A percentile compares a stretch with the other conserved stretches of the same genome.
Evolutionary conservation across 1,140 invertebrate species (phyloP).

Genomic region (Aphaenogaster floridana): DNA sequence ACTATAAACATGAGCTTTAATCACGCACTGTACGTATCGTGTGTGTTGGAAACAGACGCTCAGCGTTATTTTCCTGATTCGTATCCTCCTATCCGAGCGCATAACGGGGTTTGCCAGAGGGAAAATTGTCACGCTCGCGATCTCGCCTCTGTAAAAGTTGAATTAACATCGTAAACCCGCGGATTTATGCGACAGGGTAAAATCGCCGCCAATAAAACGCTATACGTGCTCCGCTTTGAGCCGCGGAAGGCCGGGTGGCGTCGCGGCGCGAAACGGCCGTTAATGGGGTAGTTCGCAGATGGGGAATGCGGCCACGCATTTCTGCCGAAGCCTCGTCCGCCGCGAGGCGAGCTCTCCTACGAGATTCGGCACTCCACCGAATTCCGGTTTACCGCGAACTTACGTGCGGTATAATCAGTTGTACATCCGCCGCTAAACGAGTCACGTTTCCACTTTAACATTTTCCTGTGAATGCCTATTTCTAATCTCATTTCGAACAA

Average conservation of each 20-base stretch:
- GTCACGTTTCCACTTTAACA: background rate
- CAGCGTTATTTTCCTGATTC: slow-evolving; percentile 2
- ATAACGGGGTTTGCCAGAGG: background rate
- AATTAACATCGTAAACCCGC: slow-evolving; percentile 51
- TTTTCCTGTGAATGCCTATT: background rate
- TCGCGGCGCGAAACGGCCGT: slow-evolving; percentile 58
- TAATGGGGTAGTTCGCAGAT: slow-evolving; percentile 67
- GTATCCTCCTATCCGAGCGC: background rate
- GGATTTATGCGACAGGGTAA: slow-evolving; percentile 51
- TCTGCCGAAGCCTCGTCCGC: slow-evolving; percentile 45
- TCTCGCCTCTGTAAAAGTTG: slow-evolving; percentile 50
- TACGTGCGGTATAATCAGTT: slow-evolving; percentile 66
- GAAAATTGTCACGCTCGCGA: slow-evolving; percentile 54
- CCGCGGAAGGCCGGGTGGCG: slow-evolving; percentile 28
- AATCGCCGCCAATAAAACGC: slow-evolving; percentile 47
- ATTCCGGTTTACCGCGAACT: slow-evolving; percentile 74
- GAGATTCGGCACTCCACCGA: slow-evolving; percentile 59
- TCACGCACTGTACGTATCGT: background rate
- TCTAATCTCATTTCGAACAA: slow-evolving; percentile 10
- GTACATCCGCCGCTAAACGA: slow-evolving; percentile 55
- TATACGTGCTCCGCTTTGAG: slow-evolving; percentile 8
- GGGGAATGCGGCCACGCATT: slow-evolving; percentile 57
- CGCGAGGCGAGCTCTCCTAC: slow-evolving; percentile 52
- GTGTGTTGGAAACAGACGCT: background rate
- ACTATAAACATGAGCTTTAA: background rate